phyloP scores from a whole-genome alignment of 2,797 vertebrate genomes.

The Cirrhinus molitorella region DNA sequence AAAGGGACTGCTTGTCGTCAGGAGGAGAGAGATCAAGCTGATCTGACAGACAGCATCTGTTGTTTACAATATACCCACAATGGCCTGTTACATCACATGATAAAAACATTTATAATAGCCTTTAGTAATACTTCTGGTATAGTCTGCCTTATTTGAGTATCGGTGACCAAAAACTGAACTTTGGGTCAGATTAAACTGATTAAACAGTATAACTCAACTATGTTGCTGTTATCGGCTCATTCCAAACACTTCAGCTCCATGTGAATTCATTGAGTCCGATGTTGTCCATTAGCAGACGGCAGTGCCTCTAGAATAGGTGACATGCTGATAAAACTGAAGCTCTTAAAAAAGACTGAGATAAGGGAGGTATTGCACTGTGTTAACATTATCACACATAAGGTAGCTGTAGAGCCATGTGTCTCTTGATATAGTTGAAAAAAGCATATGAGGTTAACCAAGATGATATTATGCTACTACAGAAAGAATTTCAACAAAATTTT shows the following conservation, averaged over 20 bases:
- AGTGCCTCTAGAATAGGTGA: not conserved
- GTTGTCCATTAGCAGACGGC: conserved; percentile 20
- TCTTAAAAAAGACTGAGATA: conserved; percentile 19
- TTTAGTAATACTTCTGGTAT: not conserved
- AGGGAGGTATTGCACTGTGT: not conserved
- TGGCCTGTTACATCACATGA: not conserved
- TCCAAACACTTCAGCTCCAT: not conserved
- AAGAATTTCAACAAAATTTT: not conserved
- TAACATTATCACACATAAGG: conserved; percentile 21
- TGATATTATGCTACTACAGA: not conserved
- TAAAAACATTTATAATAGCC: not conserved
- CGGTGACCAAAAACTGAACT: not conserved
- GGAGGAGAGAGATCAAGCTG: not conserved
- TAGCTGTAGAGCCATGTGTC: not conserved
- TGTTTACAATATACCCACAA: not conserved
- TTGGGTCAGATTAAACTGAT: not conserved
- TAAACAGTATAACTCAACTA: not conserved
- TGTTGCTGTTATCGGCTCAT: not conserved
- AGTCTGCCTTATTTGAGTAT: conserved; percentile 1
- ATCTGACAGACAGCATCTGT: not conserved
- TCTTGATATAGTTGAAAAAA: not conserved
- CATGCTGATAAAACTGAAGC: conserved; percentile 22
- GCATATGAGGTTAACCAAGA: not conserved
- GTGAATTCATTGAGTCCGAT: not conserved
- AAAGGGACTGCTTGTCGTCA: not conserved